Conservation (phyloP, 2,888 invertebrate genomes). For the Cordylochernes scorpioides region DNA sequence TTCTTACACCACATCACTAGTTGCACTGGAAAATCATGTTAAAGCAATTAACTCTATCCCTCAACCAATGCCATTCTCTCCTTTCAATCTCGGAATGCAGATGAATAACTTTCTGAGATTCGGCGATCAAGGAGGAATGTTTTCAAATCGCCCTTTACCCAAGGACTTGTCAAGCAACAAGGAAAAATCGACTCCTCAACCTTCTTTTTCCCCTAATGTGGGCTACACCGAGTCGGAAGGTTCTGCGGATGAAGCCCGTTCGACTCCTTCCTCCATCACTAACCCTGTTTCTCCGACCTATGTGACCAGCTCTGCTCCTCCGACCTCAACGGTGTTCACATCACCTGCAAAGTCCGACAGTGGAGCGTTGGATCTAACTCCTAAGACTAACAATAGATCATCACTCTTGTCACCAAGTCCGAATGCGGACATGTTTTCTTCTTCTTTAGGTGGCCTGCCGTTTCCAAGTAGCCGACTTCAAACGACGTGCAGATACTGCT, state of each 20-base stretch:
- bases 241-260: conserved; percentile 6
- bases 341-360: not conserved
- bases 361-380: conserved; percentile 18
- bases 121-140: too few species aligned
- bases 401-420: not conserved
- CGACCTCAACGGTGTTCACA: not conserved
- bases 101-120: conserved; percentile 3
- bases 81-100: conserved; percentile 3
- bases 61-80: conserved; percentile 5
- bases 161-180: too few species aligned
- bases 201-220: conserved; percentile 10
- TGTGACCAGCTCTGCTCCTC: conserved; percentile 15
- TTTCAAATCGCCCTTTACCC: too few species aligned
- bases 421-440: conserved; percentile 9
- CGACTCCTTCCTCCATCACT: conserved; percentile 4
- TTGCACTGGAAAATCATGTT: conserved; percentile 47
- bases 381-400: conserved; percentile 1
- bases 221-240: conserved; percentile 8
- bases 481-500: conserved; percentile 86
- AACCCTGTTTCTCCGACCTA: conserved; percentile 1
- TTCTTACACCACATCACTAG: conserved; percentile 31
- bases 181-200: not conserved
- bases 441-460: conserved; percentile 22
- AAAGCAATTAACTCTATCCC: conserved; percentile 34
- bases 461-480: conserved; percentile 43